A percentile compares a stretch with the other conserved stretches of the same genome.
These are phyloP conservation scores for Semotilus atromaculatus DNA, from an alignment of 2,797 vertebrate species.

Conservation along the genomic window DNA sequence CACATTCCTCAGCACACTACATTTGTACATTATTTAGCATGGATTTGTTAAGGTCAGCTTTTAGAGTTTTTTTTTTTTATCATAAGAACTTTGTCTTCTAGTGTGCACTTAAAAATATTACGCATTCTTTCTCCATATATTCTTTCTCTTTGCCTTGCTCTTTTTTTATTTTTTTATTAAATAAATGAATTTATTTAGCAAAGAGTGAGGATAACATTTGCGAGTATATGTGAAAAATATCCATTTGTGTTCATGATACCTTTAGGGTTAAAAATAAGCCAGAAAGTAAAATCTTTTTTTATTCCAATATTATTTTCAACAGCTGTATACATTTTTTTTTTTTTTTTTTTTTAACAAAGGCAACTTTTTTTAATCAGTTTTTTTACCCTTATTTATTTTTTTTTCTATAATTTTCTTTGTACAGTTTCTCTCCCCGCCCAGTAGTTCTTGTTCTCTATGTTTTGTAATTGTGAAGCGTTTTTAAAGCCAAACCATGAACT, in stretches of 20 bases:
- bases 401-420: background rate
- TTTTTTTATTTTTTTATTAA: background rate
- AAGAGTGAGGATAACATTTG: background rate
- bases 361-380: background rate
- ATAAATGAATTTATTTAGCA: background rate
- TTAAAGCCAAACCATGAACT: background rate
- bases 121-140: background rate
- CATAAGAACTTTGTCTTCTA: background rate
- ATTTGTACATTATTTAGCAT: background rate
- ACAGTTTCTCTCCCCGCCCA: background rate
- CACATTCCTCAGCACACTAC: background rate
- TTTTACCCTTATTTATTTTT: background rate
- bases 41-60: background rate
- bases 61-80: background rate
- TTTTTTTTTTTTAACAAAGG: background rate
- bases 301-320: background rate
- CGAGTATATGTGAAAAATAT: too few relatives aligned
- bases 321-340: background rate
- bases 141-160: too few relatives aligned
- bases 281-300: background rate
- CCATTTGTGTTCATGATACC: background rate
- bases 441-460: background rate
- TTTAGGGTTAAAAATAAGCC: background rate
- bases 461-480: constrained; percentile 6
- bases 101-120: background rate